Percentiles rank a stretch among this genome's conserved stretches.
phyloP scores from a whole-genome alignment of 2,797 vertebrate species.

The Hephaestus fuliginosus region DNA sequence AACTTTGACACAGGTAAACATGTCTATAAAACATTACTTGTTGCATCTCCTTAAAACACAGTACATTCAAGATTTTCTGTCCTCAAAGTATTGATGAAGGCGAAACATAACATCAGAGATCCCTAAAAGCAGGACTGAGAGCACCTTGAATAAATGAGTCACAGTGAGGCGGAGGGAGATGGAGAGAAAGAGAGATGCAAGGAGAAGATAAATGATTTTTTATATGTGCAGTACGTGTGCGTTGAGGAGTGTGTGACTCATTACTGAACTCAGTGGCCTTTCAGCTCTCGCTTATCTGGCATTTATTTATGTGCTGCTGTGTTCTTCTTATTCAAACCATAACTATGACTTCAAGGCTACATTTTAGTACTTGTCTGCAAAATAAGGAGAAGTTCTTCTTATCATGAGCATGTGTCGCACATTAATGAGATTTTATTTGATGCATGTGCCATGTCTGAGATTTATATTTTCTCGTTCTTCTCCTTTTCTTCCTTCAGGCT shows the following conservation, averaged over 20 bases:
- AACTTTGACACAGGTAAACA: constrained; percentile 87
- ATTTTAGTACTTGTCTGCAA: constrained; percentile 20
- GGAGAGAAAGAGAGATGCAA: constrained; percentile 21
- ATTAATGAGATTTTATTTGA: constrained; percentile 5
- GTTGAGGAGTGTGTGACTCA: constrained; percentile 53
- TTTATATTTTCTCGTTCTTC: background rate
- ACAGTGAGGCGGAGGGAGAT: background rate
- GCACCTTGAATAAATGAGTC: background rate
- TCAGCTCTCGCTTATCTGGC: constrained; percentile 30
- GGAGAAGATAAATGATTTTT: constrained; percentile 18
- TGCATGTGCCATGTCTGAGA: background rate
- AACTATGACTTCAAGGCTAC: constrained; percentile 4
- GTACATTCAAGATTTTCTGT: background rate
- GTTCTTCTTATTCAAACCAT: constrained; percentile 17
- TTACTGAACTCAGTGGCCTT: constrained; percentile 39
- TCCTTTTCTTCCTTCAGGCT: constrained; percentile 74
- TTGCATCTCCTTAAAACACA: background rate
- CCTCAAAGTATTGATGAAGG: constrained; percentile 1
- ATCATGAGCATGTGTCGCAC: background rate
- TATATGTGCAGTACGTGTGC: constrained; percentile 5
- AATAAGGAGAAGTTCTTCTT: background rate
- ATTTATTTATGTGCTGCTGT: constrained; percentile 23
- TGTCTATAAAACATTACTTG: background rate
- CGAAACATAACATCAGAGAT: constrained; percentile 18
- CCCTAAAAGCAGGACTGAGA: constrained; percentile 3